phyloP scores from a whole-genome alignment of 2,888 invertebrate genomes.

The Thyatira batis region DNA sequence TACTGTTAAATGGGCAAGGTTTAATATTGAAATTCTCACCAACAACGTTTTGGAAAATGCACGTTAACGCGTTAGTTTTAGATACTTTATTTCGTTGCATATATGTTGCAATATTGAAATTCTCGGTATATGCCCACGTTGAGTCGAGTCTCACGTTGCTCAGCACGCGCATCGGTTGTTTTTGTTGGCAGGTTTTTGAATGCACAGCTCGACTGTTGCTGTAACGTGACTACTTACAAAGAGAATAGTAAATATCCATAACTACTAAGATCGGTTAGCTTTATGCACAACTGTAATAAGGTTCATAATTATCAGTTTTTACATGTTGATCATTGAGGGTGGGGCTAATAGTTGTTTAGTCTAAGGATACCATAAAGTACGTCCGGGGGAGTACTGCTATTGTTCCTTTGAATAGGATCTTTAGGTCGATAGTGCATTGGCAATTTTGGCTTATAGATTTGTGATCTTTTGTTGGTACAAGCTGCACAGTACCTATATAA shows the following conservation, averaged over 20 bases:
- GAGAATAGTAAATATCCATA: slow-evolving; percentile 12
- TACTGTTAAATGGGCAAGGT: background rate
- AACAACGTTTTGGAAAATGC: background rate
- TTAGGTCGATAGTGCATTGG: too few relatives aligned
- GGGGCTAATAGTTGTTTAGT: too few relatives aligned
- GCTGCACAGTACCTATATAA: too few relatives aligned
- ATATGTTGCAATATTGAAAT: background rate
- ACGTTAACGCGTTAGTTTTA: background rate
- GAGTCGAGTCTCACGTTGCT: slow-evolving; percentile 35
- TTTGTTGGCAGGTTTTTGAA: slow-evolving; percentile 50
- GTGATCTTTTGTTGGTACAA: too few relatives aligned
- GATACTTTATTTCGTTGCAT: background rate
- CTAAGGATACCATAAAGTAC: too few relatives aligned
- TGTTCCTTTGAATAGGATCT: too few relatives aligned
- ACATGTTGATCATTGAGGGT: too few relatives aligned
- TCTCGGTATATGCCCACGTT: background rate
- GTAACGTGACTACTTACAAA: slow-evolving; percentile 54
- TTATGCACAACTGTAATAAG: background rate
- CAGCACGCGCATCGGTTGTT: slow-evolving; percentile 35
- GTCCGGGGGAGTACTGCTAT: too few relatives aligned
- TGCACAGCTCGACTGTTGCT: slow-evolving; percentile 30
- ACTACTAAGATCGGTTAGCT: background rate
- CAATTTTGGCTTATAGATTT: too few relatives aligned
- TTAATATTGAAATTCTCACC: background rate
- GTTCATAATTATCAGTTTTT: background rate